Evolutionary conservation across 2,888 invertebrate genomes (phyloP).

Genomic region (Lutraria lutraria): DNA sequence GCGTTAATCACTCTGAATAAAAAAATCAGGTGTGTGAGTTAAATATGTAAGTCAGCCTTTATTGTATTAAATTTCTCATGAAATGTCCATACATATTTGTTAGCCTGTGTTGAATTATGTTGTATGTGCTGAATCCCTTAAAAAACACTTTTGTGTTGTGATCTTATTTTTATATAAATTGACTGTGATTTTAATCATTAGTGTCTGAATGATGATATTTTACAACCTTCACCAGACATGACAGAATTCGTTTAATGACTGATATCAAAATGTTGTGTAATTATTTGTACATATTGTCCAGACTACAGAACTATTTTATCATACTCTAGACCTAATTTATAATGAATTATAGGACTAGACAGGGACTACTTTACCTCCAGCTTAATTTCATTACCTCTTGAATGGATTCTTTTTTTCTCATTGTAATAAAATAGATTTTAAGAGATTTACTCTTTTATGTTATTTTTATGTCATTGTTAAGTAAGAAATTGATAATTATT

Average conservation of each 20-base stretch:
- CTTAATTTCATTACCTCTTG: neutral
- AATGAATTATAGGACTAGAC: neutral
- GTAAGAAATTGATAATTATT: neutral
- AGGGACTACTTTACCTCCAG: conserved; percentile 2
- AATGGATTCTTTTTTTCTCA: neutral
- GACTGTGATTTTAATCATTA: too few species aligned
- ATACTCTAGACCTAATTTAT: neutral
- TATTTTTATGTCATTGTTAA: neutral
- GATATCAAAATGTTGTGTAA: neutral
- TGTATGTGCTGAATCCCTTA: too few species aligned
- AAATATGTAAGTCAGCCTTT: too few species aligned
- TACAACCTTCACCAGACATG: neutral
- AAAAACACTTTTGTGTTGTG: too few species aligned
- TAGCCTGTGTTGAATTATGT: too few species aligned
- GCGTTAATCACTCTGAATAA: too few species aligned
- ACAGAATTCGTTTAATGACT: neutral
- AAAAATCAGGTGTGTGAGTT: too few species aligned
- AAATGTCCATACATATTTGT: too few species aligned
- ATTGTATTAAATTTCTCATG: too few species aligned
- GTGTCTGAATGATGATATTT: neutral
- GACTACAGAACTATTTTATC: conserved; percentile 5
- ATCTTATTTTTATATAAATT: too few species aligned
- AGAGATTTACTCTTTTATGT: neutral
- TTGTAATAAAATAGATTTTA: neutral
- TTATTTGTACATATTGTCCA: neutral